Evolutionary conservation across 2,888 invertebrate genomes (phyloP), one percentile per base, ranked within the genome.

Genomic region (Lapara coniferarum): DNA sequence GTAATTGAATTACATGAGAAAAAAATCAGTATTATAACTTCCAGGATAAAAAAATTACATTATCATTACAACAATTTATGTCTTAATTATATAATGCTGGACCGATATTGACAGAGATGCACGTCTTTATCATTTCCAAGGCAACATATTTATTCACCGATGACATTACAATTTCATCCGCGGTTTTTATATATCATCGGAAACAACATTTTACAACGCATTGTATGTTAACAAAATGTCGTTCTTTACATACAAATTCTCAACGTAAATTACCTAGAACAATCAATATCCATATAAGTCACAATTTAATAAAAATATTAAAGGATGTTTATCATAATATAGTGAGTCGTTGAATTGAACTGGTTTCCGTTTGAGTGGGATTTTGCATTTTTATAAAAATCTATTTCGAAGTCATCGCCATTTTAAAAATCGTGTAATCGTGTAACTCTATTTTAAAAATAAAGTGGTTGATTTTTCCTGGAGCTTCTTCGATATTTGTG

Each of bases 61-160:
- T 8, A 37, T 37, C 37, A 37, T 37, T 37, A 37, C 37, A 37
- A 37, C 16, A 49, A 51, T 66, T 19, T 14, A 6, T 10, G 14
- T 19, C 46, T 10, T 37, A 67, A 56, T 67, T 44, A 37, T 56
- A 56, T 25, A 16, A 56, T 8, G 16, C 12, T 53, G 10, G 10
- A n/a, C 5, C 8, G 16, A 44, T 55, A 14, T 55, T 66, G 25
- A 37, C 69, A 13, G 37, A 63, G 53, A n/a, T 52, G 37, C 19
- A 44, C 44, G 25, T 59, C 52, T 69, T 67, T 72, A 53, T 76
- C 75, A 79, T 81, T 78, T 79, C 77, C 74, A 76, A 78, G 71
- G 72, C 73, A 72, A 76, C 74, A 73, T 75, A 71, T 70, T 76
- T 78, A 78, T 78, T 80, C 78, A 81, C 77, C 73, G 73, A 68